A percentile compares a stretch with the other conserved stretches of the same genome.
These are phyloP conservation scores for Enteromius unitaeniatus DNA, from an alignment of 2,797 vertebrate species.

Conservation along the genomic window DNA sequence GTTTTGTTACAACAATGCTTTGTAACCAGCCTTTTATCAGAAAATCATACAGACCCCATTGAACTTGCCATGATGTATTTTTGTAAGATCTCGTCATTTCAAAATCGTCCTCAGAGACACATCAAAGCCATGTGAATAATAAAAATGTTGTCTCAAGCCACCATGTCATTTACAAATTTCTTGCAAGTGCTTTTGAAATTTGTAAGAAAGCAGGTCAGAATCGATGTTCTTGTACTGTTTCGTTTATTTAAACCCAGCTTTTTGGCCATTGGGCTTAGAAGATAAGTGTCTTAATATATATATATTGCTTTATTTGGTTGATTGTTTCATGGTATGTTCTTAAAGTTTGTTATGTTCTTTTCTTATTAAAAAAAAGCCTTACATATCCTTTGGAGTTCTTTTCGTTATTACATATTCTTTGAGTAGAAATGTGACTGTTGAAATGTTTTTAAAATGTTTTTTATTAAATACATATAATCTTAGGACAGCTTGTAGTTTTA, in stretches of 20 bases:
- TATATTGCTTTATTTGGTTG: constrained; percentile 70
- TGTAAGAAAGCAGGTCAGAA: constrained; percentile 72
- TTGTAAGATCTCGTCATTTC: neutral
- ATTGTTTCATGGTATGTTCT: constrained; percentile 70
- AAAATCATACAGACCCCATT: constrained; percentile 43
- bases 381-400: constrained; percentile 9
- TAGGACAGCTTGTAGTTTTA: neutral
- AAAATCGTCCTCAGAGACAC: neutral
- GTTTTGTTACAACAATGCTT: constrained; percentile 76
- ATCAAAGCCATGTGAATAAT: constrained; percentile 7
- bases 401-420: neutral
- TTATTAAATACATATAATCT: neutral
- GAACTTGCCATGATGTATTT: constrained; percentile 39
- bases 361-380: constrained; percentile 76
- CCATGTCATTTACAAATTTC: constrained; percentile 24
- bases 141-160: constrained; percentile 15
- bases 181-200: constrained; percentile 7
- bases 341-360: constrained; percentile 73
- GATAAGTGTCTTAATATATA: constrained; percentile 71
- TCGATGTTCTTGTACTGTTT: constrained; percentile 63
- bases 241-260: constrained; percentile 78
- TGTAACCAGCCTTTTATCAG: constrained; percentile 56
- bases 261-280: constrained; percentile 68
- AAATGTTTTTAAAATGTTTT: neutral
- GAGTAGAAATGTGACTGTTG: neutral